Evolutionary conservation across 2,797 vertebrate genomes (phyloP).

Genomic region (Sciurus carolinensis): DNA sequence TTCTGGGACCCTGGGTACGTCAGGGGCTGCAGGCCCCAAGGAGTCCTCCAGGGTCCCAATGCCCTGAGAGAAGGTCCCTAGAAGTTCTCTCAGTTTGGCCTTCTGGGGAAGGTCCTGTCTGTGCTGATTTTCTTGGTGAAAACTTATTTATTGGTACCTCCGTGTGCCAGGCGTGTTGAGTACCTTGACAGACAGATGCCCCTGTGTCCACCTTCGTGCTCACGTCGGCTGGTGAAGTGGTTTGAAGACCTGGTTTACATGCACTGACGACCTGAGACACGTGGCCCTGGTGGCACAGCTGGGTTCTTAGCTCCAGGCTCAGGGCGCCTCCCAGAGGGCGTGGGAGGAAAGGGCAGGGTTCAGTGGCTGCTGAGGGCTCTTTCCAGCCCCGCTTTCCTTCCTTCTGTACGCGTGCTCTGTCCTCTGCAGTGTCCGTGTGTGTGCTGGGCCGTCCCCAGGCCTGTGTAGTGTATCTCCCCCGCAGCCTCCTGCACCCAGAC

Average conservation of each 20-base stretch:
- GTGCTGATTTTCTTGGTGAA: conserved; percentile 21
- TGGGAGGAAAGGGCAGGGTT: not conserved
- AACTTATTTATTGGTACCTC: conserved; percentile 69
- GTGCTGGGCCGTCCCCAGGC: not conserved
- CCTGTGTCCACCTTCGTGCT: not conserved
- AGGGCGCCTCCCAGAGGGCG: not conserved
- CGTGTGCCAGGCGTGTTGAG: conserved; percentile 43
- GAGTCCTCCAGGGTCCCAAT: conserved; percentile 65
- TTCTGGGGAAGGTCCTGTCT: conserved; percentile 25
- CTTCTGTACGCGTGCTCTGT: not conserved
- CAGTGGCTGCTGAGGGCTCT: not conserved
- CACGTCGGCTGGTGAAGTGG: conserved; percentile 31
- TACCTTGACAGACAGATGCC: conserved; percentile 3
- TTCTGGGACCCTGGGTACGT: conserved; percentile 26
- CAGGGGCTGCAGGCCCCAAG: not conserved
- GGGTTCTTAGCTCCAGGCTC: not conserved
- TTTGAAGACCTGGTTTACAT: conserved; percentile 31
- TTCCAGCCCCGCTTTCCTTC: not conserved
- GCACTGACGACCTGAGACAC: rapidly evolving
- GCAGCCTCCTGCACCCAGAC: too few relatives aligned
- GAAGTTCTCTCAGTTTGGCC: not conserved
- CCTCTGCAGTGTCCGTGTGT: not conserved
- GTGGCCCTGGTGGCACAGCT: not conserved
- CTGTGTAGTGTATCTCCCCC: not conserved
- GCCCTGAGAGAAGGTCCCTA: conserved; percentile 55